Evolutionary conservation across 2,888 invertebrate species (phyloP), one percentile per base, ranked within the genome.

Genomic region (Abrostola triplasia): DNA sequence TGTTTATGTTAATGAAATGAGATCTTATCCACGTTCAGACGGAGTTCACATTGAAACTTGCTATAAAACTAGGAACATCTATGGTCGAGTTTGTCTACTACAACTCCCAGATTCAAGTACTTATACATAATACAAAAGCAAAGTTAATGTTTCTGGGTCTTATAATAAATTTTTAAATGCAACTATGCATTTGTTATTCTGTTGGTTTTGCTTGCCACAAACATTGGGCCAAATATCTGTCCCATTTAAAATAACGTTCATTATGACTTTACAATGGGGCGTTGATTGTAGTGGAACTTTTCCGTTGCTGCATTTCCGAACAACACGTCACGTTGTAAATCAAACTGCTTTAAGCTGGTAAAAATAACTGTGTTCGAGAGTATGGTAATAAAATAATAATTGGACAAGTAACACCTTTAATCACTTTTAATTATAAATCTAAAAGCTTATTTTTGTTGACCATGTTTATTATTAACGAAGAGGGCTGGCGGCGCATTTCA

Each of bases 1-100:
- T 86, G 84, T 86, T 85, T 87, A 87, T 86, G 86, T 80, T 84
- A 87, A 87, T 85, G 82, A 81, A 81, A 81, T 73, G 79, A 81
- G 85, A 84, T 84, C 75, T 81, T 87, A 84, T 85, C 86, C 65
- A 13, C 41, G 38, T 79, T 67, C 48, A 56, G 54, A 58, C 59
- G 50, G 60, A 36, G 40, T 53, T 61, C 58, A 60, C 65, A 65
- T 65, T 63, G 64, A 54, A 58, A 76, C 53, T 74, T 73, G 70
- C 68, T 54, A 55, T 55, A 58, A 41, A 24, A 49, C n/a, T 48
- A 40, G 51, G 55, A 59, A 49, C 40, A 44, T 24, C 13, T 57
- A 37, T 12, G 52, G 48, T 9, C 11, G 13, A 40, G 49, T 44
- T 37, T 36, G 24, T 24, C 12, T 35, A 8, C 36, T 24, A 24